Conservation (phyloP, 2,797 vertebrate species). For the Acanthis flammea region DNA sequence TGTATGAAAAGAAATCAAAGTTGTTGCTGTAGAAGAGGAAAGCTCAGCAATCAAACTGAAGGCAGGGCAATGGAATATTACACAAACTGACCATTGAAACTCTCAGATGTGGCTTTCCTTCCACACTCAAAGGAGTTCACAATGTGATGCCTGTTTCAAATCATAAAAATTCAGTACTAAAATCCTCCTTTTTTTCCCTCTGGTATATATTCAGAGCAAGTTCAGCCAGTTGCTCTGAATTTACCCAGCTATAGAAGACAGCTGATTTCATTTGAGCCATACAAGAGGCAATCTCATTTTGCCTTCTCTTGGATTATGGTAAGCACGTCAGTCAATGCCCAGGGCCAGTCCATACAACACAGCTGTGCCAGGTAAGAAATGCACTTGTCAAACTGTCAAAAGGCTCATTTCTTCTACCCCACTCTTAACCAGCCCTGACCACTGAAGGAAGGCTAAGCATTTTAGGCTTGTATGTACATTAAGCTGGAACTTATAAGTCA, state of each 20-base stretch:
- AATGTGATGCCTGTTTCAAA: slow-evolving; percentile 9
- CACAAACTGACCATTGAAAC: neutral
- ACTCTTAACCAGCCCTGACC: neutral
- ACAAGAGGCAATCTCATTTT: slow-evolving; percentile 11
- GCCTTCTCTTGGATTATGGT: neutral
- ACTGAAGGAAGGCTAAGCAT: neutral
- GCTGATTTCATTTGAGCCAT: slow-evolving; percentile 6
- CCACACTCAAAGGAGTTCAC: neutral
- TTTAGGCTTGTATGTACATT: neutral
- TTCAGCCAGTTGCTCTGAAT: slow-evolving; percentile 5
- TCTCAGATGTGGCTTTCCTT: slow-evolving; percentile 46
- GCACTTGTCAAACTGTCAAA: neutral
- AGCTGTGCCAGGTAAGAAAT: neutral
- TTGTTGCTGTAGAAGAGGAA: neutral
- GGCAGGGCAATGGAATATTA: neutral
- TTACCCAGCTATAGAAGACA: neutral
- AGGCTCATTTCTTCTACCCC: neutral
- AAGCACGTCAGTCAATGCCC: slow-evolving; percentile 18
- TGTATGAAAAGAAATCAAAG: neutral
- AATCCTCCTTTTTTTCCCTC: neutral
- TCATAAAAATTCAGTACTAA: neutral
- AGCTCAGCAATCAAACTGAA: neutral
- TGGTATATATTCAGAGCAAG: neutral
- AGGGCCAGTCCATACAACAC: neutral
- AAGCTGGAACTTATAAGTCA: slow-evolving; percentile 45